These are phyloP conservation scores for Cantharis rustica DNA, from an alignment of 2,888 invertebrate species.

Conservation along the genomic window DNA sequence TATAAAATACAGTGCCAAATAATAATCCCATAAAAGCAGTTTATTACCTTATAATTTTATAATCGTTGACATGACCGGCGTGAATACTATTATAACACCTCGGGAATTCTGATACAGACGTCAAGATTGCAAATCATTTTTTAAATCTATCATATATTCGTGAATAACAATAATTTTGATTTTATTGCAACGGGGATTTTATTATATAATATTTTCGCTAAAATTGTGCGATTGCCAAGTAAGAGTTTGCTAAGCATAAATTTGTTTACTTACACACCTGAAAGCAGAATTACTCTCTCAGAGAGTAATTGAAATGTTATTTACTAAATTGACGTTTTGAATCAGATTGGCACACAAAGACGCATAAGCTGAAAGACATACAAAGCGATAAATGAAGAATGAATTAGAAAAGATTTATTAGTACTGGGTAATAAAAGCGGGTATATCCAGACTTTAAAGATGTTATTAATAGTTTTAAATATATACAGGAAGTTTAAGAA, in stretches of 20 bases:
- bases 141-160: neutral
- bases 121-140: neutral
- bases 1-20: conserved; percentile 43
- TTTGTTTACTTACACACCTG: neutral
- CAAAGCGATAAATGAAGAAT: neutral
- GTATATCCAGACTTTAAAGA: neutral
- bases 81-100: conserved; percentile 28
- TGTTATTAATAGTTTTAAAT: neutral
- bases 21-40: conserved; percentile 41
- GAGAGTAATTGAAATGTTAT: neutral
- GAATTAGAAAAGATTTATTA: neutral
- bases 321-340: neutral
- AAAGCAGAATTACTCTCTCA: neutral
- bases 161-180: neutral
- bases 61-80: conserved; percentile 38
- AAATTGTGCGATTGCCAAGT: neutral
- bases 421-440: neutral
- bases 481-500: neutral
- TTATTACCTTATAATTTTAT: conserved; percentile 44
- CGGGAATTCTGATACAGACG: conserved; percentile 20
- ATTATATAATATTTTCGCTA: neutral
- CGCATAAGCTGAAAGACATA: neutral
- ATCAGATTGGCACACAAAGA: neutral
- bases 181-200: neutral
- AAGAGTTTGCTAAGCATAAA: neutral